phyloP scores from a whole-genome alignment of 2,797 vertebrate species.

The Pelobates cultripes region DNA sequence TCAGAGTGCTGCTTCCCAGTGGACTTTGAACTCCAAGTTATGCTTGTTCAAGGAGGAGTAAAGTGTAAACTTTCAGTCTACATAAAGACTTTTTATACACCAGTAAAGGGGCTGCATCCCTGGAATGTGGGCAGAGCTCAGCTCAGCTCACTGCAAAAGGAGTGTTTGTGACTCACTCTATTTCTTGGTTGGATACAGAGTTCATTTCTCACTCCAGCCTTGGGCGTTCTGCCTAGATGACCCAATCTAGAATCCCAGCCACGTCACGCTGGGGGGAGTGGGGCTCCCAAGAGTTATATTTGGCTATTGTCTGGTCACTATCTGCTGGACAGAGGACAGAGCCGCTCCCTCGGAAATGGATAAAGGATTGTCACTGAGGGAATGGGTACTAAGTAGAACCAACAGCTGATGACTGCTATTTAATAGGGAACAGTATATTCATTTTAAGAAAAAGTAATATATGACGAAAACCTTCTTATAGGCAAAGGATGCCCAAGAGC shows the following conservation, averaged over 20 bases:
- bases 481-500: no score
- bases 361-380: not conserved
- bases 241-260: not conserved
- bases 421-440: no score
- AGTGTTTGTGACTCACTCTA: constrained; percentile 44
- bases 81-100: constrained; percentile 44
- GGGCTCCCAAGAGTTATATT: constrained; percentile 37
- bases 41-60: constrained; percentile 26
- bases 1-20: not conserved
- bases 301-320: not conserved
- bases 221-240: not conserved
- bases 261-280: constrained; percentile 47
- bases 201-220: not conserved
- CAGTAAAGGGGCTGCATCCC: not conserved
- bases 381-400: not conserved
- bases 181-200: constrained; percentile 3
- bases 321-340: not conserved
- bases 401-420: not conserved
- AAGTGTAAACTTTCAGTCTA: constrained; percentile 11
- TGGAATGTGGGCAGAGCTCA: not conserved
- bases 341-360: constrained; percentile 26
- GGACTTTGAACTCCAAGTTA: constrained; percentile 5
- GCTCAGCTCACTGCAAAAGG: constrained; percentile 7
- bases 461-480: no score
- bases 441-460: no score